Conservation (phyloP, 2,797 vertebrate genomes). For the Sebastes matsubarae region DNA sequence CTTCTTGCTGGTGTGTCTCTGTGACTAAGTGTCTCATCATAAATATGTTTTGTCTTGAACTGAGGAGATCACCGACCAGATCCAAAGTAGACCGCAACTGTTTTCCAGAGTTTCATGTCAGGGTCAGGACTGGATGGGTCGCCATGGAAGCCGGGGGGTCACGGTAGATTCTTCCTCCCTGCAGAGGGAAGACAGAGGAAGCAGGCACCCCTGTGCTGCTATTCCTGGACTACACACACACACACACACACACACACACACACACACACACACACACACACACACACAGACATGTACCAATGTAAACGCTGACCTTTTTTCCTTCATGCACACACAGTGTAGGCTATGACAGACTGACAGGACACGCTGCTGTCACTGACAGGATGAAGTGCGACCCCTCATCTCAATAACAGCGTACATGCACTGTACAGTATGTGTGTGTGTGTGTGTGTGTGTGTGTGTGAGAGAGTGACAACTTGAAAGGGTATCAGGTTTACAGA, state of each 20-base stretch:
- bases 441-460: conserved; percentile 17
- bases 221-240: conserved; percentile 61
- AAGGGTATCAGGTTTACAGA: conserved; percentile 49
- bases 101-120: conserved; percentile 51
- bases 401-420: background rate
- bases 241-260: conserved; percentile 3
- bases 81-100: conserved; percentile 17
- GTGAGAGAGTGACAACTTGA: conserved; percentile 16
- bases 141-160: conserved; percentile 47
- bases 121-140: conserved; percentile 22
- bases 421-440: background rate
- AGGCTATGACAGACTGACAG: conserved; percentile 29
- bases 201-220: conserved; percentile 46
- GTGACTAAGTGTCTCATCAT: background rate
- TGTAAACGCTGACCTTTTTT: conserved; percentile 59
- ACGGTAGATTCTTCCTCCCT: conserved; percentile 50
- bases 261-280: conserved; percentile 8
- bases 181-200: conserved; percentile 47
- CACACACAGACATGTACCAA: background rate
- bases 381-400: conserved; percentile 36
- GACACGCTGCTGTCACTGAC: conserved; percentile 45
- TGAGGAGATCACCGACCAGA: background rate
- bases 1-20: background rate
- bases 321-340: conserved; percentile 12
- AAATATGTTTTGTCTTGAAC: conserved; percentile 14